A percentile compares a stretch with the other conserved stretches of the same genome.
Conservation (phyloP, 2,113 vertebrate genomes). For the Toxostoma redivivum region DNA sequence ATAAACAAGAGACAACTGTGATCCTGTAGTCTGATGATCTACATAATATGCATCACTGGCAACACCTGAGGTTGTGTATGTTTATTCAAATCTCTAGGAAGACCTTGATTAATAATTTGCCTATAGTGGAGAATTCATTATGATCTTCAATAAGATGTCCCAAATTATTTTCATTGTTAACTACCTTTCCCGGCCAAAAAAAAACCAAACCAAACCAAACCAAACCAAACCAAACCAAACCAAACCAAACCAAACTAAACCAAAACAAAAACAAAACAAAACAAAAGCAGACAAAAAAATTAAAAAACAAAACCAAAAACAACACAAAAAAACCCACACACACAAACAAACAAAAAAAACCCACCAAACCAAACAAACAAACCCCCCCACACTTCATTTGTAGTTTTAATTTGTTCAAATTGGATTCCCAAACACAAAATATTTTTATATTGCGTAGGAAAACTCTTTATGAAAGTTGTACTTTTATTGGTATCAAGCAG, state of each 20-base stretch:
- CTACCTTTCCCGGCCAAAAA: neutral
- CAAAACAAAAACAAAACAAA: no score
- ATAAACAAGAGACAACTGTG: neutral
- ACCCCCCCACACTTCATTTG: accelerated
- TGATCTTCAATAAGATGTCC: neutral
- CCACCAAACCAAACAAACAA: neutral
- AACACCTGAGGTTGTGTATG: neutral
- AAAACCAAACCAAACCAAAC: no score
- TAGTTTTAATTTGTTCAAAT: neutral
- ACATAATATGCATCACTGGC: accelerated
- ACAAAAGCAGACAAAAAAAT: no score
- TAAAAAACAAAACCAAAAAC: neutral
- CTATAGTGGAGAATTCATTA: neutral
- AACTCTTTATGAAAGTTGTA: neutral
- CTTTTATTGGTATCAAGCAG: neutral
- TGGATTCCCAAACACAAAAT: neutral
- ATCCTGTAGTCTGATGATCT: neutral
- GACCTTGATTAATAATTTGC: neutral
- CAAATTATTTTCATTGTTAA: neutral
- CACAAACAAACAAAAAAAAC: no score
- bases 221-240: no score
- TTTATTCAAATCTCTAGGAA: neutral
- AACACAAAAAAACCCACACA: no score
- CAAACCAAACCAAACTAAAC: no score
- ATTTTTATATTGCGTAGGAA: neutral